Evolutionary conservation across 2,888 invertebrate genomes (phyloP), one percentile per base, ranked within the genome.

Genomic region (Parapristionchus giblindavisi): DNA sequence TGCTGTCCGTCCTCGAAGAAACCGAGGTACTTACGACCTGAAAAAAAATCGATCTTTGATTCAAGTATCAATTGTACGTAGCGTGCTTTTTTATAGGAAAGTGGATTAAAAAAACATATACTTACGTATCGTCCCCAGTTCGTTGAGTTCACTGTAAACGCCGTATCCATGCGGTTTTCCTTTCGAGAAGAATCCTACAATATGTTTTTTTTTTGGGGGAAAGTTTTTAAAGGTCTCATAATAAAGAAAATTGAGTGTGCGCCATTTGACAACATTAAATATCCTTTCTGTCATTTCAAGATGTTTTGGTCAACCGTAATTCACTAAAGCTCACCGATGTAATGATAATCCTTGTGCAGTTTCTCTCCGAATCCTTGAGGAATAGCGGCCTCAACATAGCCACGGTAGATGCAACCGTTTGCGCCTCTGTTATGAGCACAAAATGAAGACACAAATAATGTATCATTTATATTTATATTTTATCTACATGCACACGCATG

Each of bases 91-190:
- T n/a, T n/a, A n/a, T n/a, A n/a, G n/a, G n/a, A 3, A 40, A 34
- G 4, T 32, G 3, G 38, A 36, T 21, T 11, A 29, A 5, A 3
- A 17, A 27, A 3, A 14, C 17, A 27, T 17, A 58, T 14, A 65
- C 51, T 66, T n/a, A 66, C 66, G 48, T 48, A 71, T 71, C 17
- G 71, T 71, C 1, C 54, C 54, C 17, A 38, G 56, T 6, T 54
- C 54, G n/a, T 54, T 71, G 3, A 56, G 56, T 14, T 56, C 56
- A 56, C 71, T 56, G 1, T 27, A 43, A 5, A 71, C 71, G 11
- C 71, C 71, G 40, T 71, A 71, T 6, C 71, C 71, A 17, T 71
- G 71, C 0, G 38, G 71, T 17, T 71, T 71, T 14, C 71, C 71
- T 40, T 27, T 24, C 24, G 56, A 54, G 56, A 56, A 71, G 38